Percentiles rank a stretch among this genome's conserved stretches.
These are phyloP conservation scores for Paralichthys olivaceus DNA, from an alignment of 2,113 vertebrate species.

Conservation along the genomic window DNA sequence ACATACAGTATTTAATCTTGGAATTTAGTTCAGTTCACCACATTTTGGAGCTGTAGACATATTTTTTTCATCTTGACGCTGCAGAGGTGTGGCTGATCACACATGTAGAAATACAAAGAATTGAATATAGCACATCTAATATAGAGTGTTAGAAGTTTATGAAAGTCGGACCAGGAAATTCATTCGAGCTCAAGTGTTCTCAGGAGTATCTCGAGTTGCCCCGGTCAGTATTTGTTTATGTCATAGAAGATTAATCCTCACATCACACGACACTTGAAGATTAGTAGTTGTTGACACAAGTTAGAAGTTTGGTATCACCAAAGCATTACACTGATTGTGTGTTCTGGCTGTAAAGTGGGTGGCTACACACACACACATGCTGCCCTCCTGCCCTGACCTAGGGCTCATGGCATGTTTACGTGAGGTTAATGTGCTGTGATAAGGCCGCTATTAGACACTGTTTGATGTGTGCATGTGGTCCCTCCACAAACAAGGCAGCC, in stretches of 20 bases:
- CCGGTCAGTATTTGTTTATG: not conserved
- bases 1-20: too few species aligned
- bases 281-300: not conserved
- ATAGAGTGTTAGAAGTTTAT: too few species aligned
- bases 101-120: not conserved
- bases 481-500: slow-evolving; percentile 41
- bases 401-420: slow-evolving; percentile 63
- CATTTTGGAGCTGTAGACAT: too few species aligned
- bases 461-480: slow-evolving; percentile 71
- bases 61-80: too few species aligned
- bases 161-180: not conserved
- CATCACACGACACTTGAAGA: not conserved
- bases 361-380: not conserved
- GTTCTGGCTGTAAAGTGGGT: not conserved
- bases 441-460: slow-evolving; percentile 42
- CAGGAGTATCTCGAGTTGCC: not conserved
- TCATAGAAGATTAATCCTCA: not conserved
- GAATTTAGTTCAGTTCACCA: too few species aligned
- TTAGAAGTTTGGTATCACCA: not conserved
- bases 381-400: slow-evolving; percentile 24
- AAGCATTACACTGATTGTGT: not conserved
- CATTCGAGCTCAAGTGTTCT: not conserved
- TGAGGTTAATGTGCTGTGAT: slow-evolving; percentile 67
- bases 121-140: not conserved
- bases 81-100: too few species aligned